Conservation (phyloP, 2,797 vertebrate genomes). For the Florisuga fusca region DNA sequence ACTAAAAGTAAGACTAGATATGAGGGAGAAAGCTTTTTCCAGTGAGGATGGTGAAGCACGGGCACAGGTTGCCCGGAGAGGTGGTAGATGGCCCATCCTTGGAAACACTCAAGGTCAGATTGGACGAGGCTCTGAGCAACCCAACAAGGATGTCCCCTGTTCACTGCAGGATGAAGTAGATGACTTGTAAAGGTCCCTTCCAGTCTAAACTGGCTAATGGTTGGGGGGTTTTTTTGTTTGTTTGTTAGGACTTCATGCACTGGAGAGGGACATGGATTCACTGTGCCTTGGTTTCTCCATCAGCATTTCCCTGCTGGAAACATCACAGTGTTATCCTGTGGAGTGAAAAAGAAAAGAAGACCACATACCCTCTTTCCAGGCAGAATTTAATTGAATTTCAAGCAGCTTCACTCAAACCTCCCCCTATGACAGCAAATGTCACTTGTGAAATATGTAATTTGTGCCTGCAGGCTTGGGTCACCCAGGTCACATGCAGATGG, state of each 20-base stretch:
- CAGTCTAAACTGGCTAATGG: too few species aligned
- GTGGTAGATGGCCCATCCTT: too few species aligned
- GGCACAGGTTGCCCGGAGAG: too few species aligned
- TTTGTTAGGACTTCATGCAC: fast-evolving
- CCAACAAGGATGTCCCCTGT: too few species aligned
- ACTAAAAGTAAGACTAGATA: too few species aligned
- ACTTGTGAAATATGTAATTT: constrained; percentile 26
- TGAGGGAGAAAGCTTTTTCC: too few species aligned
- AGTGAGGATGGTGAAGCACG: too few species aligned
- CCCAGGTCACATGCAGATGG: background rate
- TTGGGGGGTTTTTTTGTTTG: too few species aligned
- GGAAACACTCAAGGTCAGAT: too few species aligned
- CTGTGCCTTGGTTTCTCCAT: background rate
- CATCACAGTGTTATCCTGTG: background rate
- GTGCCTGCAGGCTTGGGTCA: constrained; percentile 25
- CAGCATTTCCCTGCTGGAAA: background rate
- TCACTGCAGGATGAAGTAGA: too few species aligned
- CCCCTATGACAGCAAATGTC: constrained; percentile 13
- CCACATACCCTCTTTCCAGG: background rate
- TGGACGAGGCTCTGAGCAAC: too few species aligned
- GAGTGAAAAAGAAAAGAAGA: background rate
- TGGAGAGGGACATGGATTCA: background rate
- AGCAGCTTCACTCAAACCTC: background rate
- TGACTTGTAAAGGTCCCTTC: too few species aligned
- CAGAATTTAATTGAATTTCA: constrained; percentile 11